A percentile compares a stretch with the other conserved stretches of the same genome.
phyloP scores from a whole-genome alignment of 1,140 invertebrate genomes.

The Brevipalpus yothersi region DNA sequence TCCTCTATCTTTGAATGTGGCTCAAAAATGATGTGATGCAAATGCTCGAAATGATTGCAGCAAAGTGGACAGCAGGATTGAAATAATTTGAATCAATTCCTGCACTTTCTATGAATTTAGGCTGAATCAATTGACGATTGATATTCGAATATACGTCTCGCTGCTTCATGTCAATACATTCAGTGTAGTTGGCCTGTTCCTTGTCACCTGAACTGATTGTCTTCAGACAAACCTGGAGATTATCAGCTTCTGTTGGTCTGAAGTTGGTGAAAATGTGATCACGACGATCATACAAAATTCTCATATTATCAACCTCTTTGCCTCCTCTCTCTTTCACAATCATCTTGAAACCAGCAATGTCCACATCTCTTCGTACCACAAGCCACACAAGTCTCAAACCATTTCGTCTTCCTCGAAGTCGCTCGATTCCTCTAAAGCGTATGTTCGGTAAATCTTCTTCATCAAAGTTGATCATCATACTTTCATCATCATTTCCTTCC shows the following conservation, averaged over 20 bases:
- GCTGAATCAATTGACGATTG: background rate
- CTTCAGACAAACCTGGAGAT: background rate
- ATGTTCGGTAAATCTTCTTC: background rate
- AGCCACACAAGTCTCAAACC: constrained; percentile 4
- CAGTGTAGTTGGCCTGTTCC: background rate
- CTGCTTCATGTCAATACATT: background rate
- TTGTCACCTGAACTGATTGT: constrained; percentile 1
- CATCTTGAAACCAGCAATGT: constrained; percentile 3
- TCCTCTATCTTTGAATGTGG: no score
- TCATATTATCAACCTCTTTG: background rate
- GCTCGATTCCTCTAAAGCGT: background rate
- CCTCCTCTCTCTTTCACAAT: background rate
- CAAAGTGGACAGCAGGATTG: no score
- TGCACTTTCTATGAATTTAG: background rate
- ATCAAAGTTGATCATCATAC: background rate
- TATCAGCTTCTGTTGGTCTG: background rate
- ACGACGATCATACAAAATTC: background rate
- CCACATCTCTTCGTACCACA: background rate
- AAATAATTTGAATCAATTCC: background rate
- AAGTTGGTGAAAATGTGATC: background rate
- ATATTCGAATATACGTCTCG: background rate
- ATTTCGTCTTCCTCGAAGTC: constrained; percentile 1
- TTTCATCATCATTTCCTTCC: background rate
- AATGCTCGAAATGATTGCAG: background rate
- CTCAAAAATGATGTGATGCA: background rate